Conservation (phyloP, 30 jellyfish, hydroid and myxozoan species). For the Haliclystus octoradiatus region DNA sequence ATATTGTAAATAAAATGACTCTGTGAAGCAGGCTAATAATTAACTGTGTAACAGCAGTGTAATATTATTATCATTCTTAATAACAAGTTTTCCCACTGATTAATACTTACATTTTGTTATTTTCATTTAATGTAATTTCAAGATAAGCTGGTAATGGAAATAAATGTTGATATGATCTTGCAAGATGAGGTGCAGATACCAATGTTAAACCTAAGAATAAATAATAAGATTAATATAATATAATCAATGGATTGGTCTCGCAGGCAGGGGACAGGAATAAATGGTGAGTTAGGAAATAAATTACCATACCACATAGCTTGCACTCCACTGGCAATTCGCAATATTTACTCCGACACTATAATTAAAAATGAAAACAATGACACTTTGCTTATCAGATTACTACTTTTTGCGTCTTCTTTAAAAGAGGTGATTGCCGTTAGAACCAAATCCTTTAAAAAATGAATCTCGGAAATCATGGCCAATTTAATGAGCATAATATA, state of each 20-base stretch:
- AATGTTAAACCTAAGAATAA: slow-evolving; percentile 46
- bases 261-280: not conserved
- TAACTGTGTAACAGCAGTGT: not conserved
- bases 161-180: slow-evolving; percentile 90
- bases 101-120: too few relatives aligned
- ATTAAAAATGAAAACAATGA: not conserved
- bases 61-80: too few relatives aligned
- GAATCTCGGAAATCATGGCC: too few relatives aligned
- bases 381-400: too few relatives aligned
- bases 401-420: too few relatives aligned
- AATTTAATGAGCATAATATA: too few relatives aligned
- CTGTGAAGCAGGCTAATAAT: not conserved
- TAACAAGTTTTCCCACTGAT: too few relatives aligned
- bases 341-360: slow-evolving; percentile 70
- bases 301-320: slow-evolving; percentile 66
- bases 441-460: too few relatives aligned
- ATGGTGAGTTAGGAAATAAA: not conserved
- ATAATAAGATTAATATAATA: not conserved
- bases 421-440: too few relatives aligned
- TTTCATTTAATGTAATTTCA: slow-evolving; percentile 28
- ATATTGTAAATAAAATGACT: not conserved
- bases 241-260: not conserved
- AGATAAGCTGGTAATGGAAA: slow-evolving; percentile 78
- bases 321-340: slow-evolving; percentile 90
- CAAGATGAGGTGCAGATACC: slow-evolving; percentile 94